Base-by-base conservation (phyloP, 2,113 vertebrate genomes). In the Monarcha castaneiventris region DNA sequence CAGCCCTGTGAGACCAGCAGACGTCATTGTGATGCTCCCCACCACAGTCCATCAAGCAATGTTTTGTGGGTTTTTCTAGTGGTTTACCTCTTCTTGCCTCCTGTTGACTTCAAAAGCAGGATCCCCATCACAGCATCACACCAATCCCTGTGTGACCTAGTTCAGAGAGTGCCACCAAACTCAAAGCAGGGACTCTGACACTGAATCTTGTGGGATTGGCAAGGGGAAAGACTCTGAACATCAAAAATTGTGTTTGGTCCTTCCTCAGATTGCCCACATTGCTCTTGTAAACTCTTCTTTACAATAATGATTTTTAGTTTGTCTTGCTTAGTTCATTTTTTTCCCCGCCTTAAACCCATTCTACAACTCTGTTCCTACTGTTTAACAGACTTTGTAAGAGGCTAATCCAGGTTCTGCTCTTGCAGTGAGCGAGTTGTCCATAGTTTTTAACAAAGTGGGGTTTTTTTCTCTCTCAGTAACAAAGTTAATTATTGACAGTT, bases 351-450 rank as follows among this genome's bases (percentile, higher is more conserved):
- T 44, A 78, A 61, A 33, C 9, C 5, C 43, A 39, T 55, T 56
- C 15, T 48, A 10, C 14, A 32, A 0, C 15, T n/a, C 55, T 11
- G 26, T 1, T 37, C 37, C 37, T 37, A 10, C 37, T 39, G n/a
- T 32, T 68, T 18, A 32, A 29, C 8, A n/a, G 49, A 9, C 14
- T 84, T 48, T 1, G 3, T 10, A 4, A 25, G 33, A 64, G 11
- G 16, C 32, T 62, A 1, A 41, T 44, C 9, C 7, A 11, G 6
- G 14, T 49, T 46, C 51, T 39, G 17, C 23, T 87, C 26, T 37
- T 75, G 48, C 58, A 19, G 18, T 1, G 2, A 33, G 7, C 1
- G 2, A 23, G 11, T 25, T 27, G 9, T 1, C 4, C 5, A 3
- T 8, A 11, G 15, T 10, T 84, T 54, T 63, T 71, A 75, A 58